Evolutionary conservation across 2,888 invertebrate species (phyloP).

Genomic region (Orthosia gracilis): DNA sequence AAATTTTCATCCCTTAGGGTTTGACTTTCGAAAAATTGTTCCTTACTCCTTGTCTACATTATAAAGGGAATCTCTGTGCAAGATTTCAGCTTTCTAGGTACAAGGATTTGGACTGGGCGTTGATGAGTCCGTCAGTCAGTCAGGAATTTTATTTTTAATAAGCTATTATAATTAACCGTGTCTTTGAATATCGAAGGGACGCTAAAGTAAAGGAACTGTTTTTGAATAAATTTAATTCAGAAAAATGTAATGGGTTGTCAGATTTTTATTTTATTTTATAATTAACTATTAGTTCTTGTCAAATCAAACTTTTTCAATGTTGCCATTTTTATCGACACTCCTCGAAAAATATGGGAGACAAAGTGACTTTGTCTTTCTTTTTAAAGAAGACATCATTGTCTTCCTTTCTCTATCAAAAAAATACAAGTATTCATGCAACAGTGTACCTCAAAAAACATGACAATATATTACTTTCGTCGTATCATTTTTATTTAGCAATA

Average conservation of each 20-base stretch:
- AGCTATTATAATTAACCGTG: neutral
- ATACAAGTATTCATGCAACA: constrained; percentile 29
- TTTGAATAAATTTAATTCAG: neutral
- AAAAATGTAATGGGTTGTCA: neutral
- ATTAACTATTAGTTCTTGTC: neutral
- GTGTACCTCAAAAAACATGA: constrained; percentile 54
- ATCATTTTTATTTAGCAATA: constrained; percentile 80
- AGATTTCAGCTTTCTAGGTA: too few species aligned
- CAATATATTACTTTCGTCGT: constrained; percentile 61
- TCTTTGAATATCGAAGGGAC: neutral
- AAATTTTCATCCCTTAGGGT: too few species aligned
- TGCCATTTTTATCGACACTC: neutral
- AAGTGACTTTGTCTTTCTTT: too few species aligned
- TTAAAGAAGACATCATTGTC: too few species aligned
- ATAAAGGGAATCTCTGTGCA: too few species aligned
- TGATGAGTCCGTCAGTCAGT: too few species aligned
- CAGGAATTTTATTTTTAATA: too few species aligned
- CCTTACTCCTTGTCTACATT: too few species aligned
- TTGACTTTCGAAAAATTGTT: too few species aligned
- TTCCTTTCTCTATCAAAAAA: neutral
- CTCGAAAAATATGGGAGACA: neutral
- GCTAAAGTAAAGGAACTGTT: too few species aligned
- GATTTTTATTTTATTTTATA: neutral
- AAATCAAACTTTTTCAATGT: too few species aligned
- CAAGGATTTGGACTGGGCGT: too few species aligned